phyloP scores from a whole-genome alignment of 2,113 vertebrate species.

The Cavia porcellus region DNA sequence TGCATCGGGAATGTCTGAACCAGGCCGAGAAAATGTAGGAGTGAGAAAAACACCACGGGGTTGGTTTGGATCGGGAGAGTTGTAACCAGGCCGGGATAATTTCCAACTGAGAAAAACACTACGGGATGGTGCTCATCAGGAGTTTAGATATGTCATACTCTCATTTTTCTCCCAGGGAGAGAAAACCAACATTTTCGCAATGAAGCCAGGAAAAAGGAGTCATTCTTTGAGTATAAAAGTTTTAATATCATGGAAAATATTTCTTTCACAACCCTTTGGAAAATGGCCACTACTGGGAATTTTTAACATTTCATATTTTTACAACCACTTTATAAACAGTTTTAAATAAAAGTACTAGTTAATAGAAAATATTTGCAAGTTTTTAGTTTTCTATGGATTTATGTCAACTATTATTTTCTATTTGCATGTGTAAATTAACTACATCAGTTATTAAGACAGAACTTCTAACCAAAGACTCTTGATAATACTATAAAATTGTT shows the following conservation, averaged over 20 bases:
- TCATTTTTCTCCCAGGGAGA: neutral
- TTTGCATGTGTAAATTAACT: slow-evolving; percentile 1
- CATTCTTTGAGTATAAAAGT: slow-evolving; percentile 49
- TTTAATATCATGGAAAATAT: neutral
- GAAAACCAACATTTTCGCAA: slow-evolving; percentile 6
- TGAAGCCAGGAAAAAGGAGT: neutral
- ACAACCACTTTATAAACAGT: slow-evolving; percentile 34
- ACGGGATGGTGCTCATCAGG: too few relatives aligned
- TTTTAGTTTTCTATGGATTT: slow-evolving; percentile 52
- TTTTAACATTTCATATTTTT: slow-evolving; percentile 60
- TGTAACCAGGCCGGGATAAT: too few relatives aligned
- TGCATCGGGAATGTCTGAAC: too few relatives aligned
- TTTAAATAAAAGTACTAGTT: slow-evolving; percentile 53
- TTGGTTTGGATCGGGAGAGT: too few relatives aligned
- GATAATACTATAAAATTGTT: slow-evolving; percentile 36
- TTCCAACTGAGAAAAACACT: too few relatives aligned
- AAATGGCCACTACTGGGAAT: neutral
- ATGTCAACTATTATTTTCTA: slow-evolving; percentile 36
- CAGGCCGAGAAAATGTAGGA: too few relatives aligned
- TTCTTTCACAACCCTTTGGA: slow-evolving; percentile 23
- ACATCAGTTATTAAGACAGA: neutral
- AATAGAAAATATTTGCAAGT: slow-evolving; percentile 1
- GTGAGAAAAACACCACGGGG: too few relatives aligned
- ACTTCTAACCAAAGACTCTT: slow-evolving; percentile 40
- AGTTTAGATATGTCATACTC: neutral